Base-by-base conservation (phyloP, 2,888 invertebrate genomes). In the Melinaea marsaeus region DNA sequence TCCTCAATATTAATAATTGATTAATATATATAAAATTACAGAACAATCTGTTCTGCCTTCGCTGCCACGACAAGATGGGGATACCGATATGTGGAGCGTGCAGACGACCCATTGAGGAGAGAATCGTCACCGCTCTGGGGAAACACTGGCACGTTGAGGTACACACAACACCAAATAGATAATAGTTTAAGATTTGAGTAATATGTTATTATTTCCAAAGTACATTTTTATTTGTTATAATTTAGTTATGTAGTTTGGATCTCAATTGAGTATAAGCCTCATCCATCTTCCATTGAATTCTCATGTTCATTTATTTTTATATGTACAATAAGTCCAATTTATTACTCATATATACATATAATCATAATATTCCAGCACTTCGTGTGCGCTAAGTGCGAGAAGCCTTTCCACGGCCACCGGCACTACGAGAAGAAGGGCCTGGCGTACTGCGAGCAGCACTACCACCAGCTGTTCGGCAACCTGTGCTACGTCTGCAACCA, bases 41-140 rank as follows among this genome's bases (percentile, higher is more conserved):
- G 95, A 97, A 97, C 81, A 99, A 99, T 78, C 90, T 99, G 62
- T 99, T 99, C 87, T 99, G 99, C 81, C 92, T 99, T 71, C 94
- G 99, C 61, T 99, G 99, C 81, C 99, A 99, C 81, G 99, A 99
- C 86, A 99, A 99, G 92, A 99, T 99, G 99, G 99, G 99, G 37
- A 98, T 99, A 70, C 99, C 99, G n/a, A 99, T 99, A 74, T 99
- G 99, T 85, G 99, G 99, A 42, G 99, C 99, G 60, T 99, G 99
- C 84, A 95, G 99, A 60, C 95, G 99, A 37, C 99, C 99, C 1
- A 99, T 99, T 72, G 99, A 99, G 85, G 99, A 99, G 85, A 93
- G 99, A 66, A 98, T 99, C 37, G 99, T 99, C 9, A 99, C 99
- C 45, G 99, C 99, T 11, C 91, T 99, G 37, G 99, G 98, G 37